These are phyloP conservation scores for Pterobdella sp. DNA, from an alignment of 2,888 invertebrate species.

Conservation along the genomic window DNA sequence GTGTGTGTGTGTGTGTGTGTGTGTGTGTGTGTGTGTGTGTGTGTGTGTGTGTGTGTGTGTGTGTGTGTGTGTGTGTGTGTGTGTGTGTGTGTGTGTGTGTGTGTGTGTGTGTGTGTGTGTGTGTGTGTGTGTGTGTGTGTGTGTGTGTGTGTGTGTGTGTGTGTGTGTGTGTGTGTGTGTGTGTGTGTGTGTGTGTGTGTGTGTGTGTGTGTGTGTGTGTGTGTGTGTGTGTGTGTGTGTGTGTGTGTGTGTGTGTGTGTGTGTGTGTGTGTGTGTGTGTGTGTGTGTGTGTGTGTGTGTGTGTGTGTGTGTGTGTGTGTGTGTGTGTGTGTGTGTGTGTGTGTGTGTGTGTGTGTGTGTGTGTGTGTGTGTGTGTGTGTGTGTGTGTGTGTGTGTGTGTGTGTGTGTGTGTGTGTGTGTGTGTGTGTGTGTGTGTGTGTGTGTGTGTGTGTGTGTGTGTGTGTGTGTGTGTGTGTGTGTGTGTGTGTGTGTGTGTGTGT, in stretches of 20 bases:
- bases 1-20: conserved; percentile 20
- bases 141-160: conserved; percentile 4
- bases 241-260: conserved; percentile 4
- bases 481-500: conserved; percentile 17
- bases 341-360: background rate
- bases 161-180: conserved; percentile 4
- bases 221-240: conserved; percentile 4
- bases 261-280: conserved; percentile 1
- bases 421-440: conserved; percentile 9
- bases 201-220: conserved; percentile 4
- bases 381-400: background rate
- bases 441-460: conserved; percentile 9
- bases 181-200: conserved; percentile 4
- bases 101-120: conserved; percentile 4
- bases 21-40: conserved; percentile 20
- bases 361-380: background rate
- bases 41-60: conserved; percentile 6
- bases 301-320: background rate
- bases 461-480: conserved; percentile 14
- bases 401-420: conserved; percentile 12
- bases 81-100: conserved; percentile 4
- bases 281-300: background rate
- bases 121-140: conserved; percentile 4
- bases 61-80: conserved; percentile 4
- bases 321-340: background rate